Conservation (phyloP, 2,888 invertebrate genomes). For the Scrobipalpa costella region DNA sequence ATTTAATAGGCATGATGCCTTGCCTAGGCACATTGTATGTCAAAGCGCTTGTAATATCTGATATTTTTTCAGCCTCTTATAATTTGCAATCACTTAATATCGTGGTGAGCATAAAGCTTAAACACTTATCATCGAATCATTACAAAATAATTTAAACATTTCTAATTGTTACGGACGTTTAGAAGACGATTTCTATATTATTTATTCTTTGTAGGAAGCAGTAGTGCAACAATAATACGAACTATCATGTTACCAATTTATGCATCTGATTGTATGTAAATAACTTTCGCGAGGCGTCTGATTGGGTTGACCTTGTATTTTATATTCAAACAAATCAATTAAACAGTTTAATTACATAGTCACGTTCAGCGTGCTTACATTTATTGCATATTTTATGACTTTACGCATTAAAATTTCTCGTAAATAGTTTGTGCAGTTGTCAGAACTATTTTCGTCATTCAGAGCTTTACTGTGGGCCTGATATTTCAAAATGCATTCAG, state of each 20-base stretch:
- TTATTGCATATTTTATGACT: neutral
- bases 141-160: too few relatives aligned
- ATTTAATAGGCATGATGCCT: too few relatives aligned
- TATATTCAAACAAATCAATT: neutral
- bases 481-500: neutral
- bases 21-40: too few relatives aligned
- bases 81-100: too few relatives aligned
- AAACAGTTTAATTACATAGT: neutral
- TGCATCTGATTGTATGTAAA: neutral
- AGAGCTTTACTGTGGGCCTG: neutral
- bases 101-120: too few relatives aligned
- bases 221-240: too few relatives aligned
- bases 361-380: neutral
- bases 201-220: too few relatives aligned
- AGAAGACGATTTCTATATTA: neutral
- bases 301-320: slow-evolving; percentile 16
- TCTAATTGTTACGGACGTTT: too few relatives aligned
- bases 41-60: too few relatives aligned
- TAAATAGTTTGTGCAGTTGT: neutral
- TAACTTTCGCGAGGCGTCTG: slow-evolving; percentile 12
- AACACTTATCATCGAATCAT: too few relatives aligned
- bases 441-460: neutral
- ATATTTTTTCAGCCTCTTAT: too few relatives aligned
- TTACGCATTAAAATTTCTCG: neutral
- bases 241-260: too few relatives aligned